Conservation (phyloP, 2,113 vertebrate species). For the Forbesichthys agassizii region DNA sequence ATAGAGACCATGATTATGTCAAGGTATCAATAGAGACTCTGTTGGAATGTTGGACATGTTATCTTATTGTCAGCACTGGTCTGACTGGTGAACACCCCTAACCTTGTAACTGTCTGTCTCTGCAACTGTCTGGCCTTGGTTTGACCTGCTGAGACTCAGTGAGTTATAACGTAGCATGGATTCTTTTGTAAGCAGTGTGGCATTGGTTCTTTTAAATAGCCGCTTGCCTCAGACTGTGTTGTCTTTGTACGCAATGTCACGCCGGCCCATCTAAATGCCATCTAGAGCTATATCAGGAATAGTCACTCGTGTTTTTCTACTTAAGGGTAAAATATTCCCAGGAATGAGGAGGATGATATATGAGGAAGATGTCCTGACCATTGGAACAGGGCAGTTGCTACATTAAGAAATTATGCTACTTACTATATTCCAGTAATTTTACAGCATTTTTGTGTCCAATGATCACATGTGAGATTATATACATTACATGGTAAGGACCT, state of each 20-base stretch:
- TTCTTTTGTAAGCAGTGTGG: not conserved
- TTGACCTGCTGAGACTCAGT: not conserved
- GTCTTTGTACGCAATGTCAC: not conserved
- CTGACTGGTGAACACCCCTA: not conserved
- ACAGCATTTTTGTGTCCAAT: conserved; percentile 8
- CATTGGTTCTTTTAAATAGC: not conserved
- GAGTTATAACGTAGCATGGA: not conserved
- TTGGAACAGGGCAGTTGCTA: conserved; percentile 35
- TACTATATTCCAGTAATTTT: no score
- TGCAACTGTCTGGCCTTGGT: not conserved
- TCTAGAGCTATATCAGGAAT: not conserved
- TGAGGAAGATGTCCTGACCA: conserved; percentile 11
- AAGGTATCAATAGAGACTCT: conserved; percentile 58
- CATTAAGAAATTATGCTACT: not conserved
- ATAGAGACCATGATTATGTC: conserved; percentile 22
- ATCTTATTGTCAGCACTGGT: not conserved
- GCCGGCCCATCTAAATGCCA: not conserved
- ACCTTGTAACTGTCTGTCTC: not conserved
- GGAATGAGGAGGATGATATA: not conserved
- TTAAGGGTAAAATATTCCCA: not conserved
- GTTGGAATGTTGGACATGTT: conserved; percentile 31
- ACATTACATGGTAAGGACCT: not conserved
- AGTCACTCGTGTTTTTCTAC: not conserved
- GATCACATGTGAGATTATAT: conserved; percentile 16
- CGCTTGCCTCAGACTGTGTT: not conserved